phyloP scores from a whole-genome alignment of 2,113 vertebrate genomes.

The Ciconia boyciana region DNA sequence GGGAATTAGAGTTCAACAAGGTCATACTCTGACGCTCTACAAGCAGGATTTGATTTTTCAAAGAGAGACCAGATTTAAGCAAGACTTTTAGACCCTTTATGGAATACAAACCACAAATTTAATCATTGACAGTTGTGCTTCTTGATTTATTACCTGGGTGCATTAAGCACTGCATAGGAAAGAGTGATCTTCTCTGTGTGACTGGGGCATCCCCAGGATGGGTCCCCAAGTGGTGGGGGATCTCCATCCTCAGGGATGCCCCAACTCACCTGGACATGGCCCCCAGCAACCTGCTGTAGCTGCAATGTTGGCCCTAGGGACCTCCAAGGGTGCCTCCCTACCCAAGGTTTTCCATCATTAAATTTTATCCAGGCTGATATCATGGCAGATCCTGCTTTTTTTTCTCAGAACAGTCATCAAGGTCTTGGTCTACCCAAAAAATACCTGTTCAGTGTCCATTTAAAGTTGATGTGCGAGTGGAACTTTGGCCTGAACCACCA shows the following conservation, averaged over 20 bases:
- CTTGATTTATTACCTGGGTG: background rate
- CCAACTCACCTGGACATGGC: background rate
- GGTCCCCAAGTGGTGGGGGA: background rate
- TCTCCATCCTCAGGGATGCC: background rate
- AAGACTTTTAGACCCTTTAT: background rate
- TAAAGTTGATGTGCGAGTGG: background rate
- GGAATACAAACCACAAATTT: background rate
- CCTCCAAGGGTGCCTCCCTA: background rate
- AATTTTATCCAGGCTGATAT: background rate
- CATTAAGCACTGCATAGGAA: background rate
- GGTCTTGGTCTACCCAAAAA: background rate
- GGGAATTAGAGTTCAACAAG: background rate
- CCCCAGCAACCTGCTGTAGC: background rate
- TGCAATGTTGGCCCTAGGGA: background rate
- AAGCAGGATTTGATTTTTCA: background rate
- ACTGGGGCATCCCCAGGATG: background rate
- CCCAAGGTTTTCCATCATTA: background rate
- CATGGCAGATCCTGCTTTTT: background rate
- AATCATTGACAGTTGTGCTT: background rate
- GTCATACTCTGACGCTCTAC: fast-evolving
- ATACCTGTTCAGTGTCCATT: background rate
- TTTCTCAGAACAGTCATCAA: background rate
- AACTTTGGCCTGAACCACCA: background rate
- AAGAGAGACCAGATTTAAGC: background rate
- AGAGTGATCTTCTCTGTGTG: background rate